Conservation (phyloP, 2,888 invertebrate genomes). For the Candidula unifasciata region DNA sequence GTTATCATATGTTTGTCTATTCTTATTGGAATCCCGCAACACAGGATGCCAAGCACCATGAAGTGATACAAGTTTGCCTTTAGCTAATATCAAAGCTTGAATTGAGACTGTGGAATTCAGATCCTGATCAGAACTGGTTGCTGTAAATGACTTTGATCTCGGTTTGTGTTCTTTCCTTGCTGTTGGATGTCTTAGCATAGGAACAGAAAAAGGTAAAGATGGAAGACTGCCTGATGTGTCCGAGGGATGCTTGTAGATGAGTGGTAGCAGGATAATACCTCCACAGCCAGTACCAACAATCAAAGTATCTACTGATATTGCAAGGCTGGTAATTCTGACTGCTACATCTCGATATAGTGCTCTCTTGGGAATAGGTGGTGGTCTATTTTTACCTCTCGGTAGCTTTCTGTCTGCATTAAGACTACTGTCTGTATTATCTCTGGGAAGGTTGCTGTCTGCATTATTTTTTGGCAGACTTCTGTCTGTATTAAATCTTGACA, state of each 20-base stretch:
- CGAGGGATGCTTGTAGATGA: neutral
- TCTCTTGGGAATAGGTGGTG: constrained; percentile 20
- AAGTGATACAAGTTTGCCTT: constrained; percentile 33
- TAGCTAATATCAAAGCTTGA: neutral
- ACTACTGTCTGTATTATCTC: no score
- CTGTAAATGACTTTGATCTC: constrained; percentile 18
- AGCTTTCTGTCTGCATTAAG: neutral
- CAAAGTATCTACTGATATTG: constrained; percentile 47
- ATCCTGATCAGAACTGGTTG: neutral
- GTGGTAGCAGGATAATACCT: constrained; percentile 57
- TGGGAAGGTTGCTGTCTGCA: no score
- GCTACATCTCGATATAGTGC: neutral
- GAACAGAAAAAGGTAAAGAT: neutral
- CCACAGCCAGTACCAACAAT: constrained; percentile 68
- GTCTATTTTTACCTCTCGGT: neutral
- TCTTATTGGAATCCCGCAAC: neutral
- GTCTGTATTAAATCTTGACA: neutral
- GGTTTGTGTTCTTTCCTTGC: neutral
- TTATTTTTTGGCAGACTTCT: no score
- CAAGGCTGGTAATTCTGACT: constrained; percentile 25
- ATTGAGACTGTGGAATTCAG: neutral
- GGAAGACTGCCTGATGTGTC: neutral
- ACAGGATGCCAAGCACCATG: neutral
- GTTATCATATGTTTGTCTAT: neutral
- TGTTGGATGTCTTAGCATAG: constrained; percentile 23